Base-by-base conservation (phyloP, 2,797 vertebrate species). In the Cyprinella venusta region DNA sequence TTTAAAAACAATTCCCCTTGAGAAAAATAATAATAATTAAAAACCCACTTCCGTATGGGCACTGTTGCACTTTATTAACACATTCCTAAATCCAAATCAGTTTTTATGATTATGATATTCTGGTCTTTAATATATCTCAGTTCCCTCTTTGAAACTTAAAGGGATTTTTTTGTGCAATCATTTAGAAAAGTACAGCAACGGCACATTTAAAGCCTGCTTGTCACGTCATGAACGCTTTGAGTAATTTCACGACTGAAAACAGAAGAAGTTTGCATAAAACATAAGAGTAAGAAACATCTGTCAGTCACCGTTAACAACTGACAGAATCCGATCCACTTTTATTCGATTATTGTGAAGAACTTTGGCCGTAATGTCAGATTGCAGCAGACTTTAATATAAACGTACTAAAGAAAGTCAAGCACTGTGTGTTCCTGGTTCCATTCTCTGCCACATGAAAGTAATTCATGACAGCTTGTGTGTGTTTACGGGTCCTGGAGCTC, bases 371-470 rank as follows among this genome's bases (percentile, higher is more conserved):
- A 79, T 88, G 84, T 87, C 83, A 84, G 82, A 71, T 56, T 80
- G 79, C 72, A 76, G 79, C 71, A 80, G 85, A 65, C 69, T 80
- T 69, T 82, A 86, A 72, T 76, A 83, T 84, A 87, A 89, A 89
- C 79, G 24, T 33, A 54, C 42, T 78, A 59, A 76, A 84, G 76
- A 71, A 75, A 67, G 80, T 67, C 24, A 59, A 87, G 42, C 67
- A 76, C 61, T 50, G 1, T 61, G 52, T 80, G 85, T 71, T 80
- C 79, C 71, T 85, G 84, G 80, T 83, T 83, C 77, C 64, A 71
- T 83, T 83, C 80, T 83, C 67, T 33, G 56, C 84, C 88, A 87
- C 82, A 87, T 88, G 70, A 89, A 89, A 87, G 88, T 77, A 67
- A 63, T 84, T 80, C 48, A 48, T 82, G 83, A 84, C 85, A 88